Evolutionary conservation across 2,113 vertebrate genomes (phyloP).

Genomic region (Pachyramphus minor): DNA sequence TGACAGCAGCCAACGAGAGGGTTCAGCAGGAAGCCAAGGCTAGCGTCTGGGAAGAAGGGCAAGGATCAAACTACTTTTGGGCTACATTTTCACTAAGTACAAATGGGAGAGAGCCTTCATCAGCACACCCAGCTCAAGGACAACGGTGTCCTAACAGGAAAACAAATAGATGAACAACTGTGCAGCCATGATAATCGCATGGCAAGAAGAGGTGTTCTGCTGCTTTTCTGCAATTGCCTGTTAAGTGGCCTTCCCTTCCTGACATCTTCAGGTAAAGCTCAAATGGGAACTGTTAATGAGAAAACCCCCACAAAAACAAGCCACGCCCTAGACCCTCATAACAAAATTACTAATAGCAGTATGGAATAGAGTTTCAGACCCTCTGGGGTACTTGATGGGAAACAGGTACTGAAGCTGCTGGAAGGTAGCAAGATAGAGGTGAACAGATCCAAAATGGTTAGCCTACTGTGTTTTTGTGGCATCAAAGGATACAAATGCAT

Average conservation of each 20-base stretch:
- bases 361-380: not conserved
- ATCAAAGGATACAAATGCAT: accelerated
- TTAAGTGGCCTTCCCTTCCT: not conserved
- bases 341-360: not conserved
- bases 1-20: not conserved
- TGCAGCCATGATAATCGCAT: not conserved
- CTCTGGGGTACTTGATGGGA: not conserved
- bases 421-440: not conserved
- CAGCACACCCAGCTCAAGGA: not conserved
- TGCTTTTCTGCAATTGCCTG: not conserved
- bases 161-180: not conserved
- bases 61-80: not conserved
- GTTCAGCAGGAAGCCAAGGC: not conserved
- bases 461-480: not conserved
- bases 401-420: not conserved
- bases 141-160: not conserved
- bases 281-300: not conserved
- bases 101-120: not conserved
- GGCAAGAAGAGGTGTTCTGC: not conserved
- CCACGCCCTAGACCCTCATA: not conserved
- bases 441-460: not conserved
- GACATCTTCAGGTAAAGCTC: not conserved
- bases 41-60: not conserved
- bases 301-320: not conserved
- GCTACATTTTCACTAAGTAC: not conserved